These are phyloP conservation scores for Zaprionus ghesquierei DNA, from an alignment of 1,140 invertebrate genomes.

Conservation along the genomic window DNA sequence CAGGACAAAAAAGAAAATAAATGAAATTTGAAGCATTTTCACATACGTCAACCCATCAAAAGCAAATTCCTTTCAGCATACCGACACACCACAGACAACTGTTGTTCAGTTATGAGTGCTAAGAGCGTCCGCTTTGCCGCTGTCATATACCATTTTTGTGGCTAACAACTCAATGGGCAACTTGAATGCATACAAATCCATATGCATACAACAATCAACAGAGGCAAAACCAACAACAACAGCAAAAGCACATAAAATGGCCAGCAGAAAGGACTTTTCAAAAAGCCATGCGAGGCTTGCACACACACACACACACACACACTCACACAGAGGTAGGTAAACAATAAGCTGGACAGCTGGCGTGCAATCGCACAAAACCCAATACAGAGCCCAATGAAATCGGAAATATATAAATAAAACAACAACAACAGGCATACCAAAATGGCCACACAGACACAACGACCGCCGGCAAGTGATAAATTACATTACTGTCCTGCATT, in stretches of 20 bases:
- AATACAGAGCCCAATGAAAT: conserved; percentile 22
- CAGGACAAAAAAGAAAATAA: background rate
- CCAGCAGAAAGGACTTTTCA: conserved; percentile 16
- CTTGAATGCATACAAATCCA: conserved; percentile 36
- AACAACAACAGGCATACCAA: conserved; percentile 8
- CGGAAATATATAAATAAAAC: conserved; percentile 56
- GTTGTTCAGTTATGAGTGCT: conserved; percentile 2
- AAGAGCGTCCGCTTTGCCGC: conserved; percentile 35
- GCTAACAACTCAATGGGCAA: conserved; percentile 37
- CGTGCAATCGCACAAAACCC: conserved; percentile 30
- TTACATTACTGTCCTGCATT: conserved; percentile 61
- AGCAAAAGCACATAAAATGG: conserved; percentile 20
- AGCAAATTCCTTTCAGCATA: background rate
- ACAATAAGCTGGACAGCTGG: conserved; percentile 24
- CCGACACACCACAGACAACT: background rate
- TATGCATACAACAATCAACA: conserved; percentile 31
- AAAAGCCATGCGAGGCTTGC: background rate
- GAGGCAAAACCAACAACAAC: background rate
- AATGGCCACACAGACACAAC: background rate
- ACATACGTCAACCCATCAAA: background rate
- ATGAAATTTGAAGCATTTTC: background rate
- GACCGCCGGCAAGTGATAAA: conserved; percentile 51
- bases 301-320: background rate
- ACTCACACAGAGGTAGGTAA: conserved; percentile 28
- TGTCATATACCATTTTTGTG: conserved; percentile 25